A percentile compares a stretch with the other conserved stretches of the same genome.
These are phyloP conservation scores for Pararge aegeria DNA, from an alignment of 1,140 invertebrate species.

Conservation along the genomic window DNA sequence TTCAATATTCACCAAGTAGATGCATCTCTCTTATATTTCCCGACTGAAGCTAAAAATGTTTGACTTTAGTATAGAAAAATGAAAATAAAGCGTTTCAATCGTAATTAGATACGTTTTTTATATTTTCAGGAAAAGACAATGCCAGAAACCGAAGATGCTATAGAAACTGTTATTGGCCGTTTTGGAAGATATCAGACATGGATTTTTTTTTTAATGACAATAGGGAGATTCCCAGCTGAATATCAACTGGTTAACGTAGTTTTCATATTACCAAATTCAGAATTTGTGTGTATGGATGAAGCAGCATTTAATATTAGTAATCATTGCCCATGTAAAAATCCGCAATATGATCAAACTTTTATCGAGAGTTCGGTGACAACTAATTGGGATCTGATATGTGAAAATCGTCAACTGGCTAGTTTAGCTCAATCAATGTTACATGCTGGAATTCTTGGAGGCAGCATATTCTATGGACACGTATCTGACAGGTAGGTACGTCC, in stretches of 20 bases:
- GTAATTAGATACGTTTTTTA: not conserved
- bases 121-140: slow-evolving; percentile 24
- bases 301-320: slow-evolving; percentile 55
- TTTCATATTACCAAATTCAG: slow-evolving; percentile 83
- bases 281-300: slow-evolving; percentile 80
- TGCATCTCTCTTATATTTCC: too few species aligned
- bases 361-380: slow-evolving; percentile 75
- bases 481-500: slow-evolving; percentile 69
- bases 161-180: slow-evolving; percentile 55
- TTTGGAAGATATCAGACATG: slow-evolving; percentile 61
- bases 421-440: slow-evolving; percentile 78
- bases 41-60: too few species aligned
- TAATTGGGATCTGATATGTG: slow-evolving; percentile 80
- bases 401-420: slow-evolving; percentile 68
- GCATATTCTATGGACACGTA: slow-evolving; percentile 74
- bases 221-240: slow-evolving; percentile 84
- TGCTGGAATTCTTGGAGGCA: slow-evolving; percentile 76
- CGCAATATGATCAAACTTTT: slow-evolving; percentile 66
- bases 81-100: too few species aligned
- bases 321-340: slow-evolving; percentile 64
- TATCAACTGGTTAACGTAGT: slow-evolving; percentile 85
- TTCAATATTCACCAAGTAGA: too few species aligned
- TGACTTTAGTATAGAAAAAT: too few species aligned
- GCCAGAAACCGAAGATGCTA: slow-evolving; percentile 43
- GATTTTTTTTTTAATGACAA: slow-evolving; percentile 81